phyloP scores from a whole-genome alignment of 1,140 invertebrate species.

The Zaprionus nigranus region DNA sequence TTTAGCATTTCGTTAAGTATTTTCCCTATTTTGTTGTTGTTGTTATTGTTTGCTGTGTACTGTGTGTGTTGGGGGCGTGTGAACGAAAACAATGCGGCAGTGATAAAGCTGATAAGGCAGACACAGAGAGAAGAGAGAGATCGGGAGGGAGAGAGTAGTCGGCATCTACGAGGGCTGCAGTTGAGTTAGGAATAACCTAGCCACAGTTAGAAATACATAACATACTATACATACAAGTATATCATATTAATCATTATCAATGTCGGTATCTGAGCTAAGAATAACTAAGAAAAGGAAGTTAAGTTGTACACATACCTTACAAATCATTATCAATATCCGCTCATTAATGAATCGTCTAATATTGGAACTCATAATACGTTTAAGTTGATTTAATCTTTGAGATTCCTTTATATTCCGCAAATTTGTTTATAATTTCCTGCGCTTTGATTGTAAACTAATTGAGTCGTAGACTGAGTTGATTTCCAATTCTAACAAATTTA shows the following conservation, averaged over 20 bases:
- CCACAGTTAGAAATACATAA: not conserved
- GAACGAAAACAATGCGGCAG: conserved; percentile 78
- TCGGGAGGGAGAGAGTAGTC: not conserved
- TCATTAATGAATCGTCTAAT: not conserved
- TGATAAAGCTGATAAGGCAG: conserved; percentile 68
- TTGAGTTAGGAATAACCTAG: not conserved
- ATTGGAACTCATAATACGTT: too few species aligned
- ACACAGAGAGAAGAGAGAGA: conserved; percentile 10
- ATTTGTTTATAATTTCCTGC: not conserved
- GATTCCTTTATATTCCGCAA: too few species aligned
- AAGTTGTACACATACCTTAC: not conserved
- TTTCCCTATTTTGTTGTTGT: conserved; percentile 15
- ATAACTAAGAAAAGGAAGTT: not conserved
- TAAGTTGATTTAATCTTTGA: too few species aligned
- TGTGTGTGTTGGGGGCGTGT: conserved; percentile 63
- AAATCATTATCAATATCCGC: not conserved
- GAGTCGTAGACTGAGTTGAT: not conserved
- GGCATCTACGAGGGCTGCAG: conserved; percentile 16
- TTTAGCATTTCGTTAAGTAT: conserved; percentile 26
- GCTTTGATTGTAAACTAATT: not conserved
- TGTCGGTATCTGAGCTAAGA: too few species aligned
- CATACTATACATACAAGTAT: too few species aligned
- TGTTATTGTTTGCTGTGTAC: conserved; percentile 36
- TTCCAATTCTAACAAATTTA: not conserved
- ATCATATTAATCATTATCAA: too few species aligned